Base-by-base conservation (phyloP, 1,140 invertebrate genomes). In the Brachionus sp. region DNA sequence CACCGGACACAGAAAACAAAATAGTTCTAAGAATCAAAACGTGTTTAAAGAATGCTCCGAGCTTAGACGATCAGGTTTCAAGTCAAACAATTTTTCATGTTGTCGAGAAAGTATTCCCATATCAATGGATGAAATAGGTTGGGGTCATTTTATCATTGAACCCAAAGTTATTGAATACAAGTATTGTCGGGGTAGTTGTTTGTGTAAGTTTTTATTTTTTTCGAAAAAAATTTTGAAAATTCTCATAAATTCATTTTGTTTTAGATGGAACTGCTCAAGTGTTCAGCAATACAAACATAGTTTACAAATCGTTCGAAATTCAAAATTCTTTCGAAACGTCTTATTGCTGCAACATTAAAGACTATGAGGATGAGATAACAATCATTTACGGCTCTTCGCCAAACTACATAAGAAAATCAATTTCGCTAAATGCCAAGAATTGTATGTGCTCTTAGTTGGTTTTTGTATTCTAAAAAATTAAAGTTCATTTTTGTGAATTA, bases 91-190 rank as follows among this genome's bases (percentile, higher is more conserved):
- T 57, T 62, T 33, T 44, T 42, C 50, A 19, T 80, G 77, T 25
- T 80, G 77, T 39, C 13, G 77, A 80, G 62, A 80, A 35, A 80
- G 33, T 6, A 25, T 80, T 19, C n/a, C 37, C 5, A 23, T 80
- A 37, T 62, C 50, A 16, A 62, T 80, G n/a, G 50, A 57, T 10
- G 33, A 80, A 33, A 80, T 80, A 5, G 77, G 77, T 7, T 80
- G 77, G 77, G 23, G 50, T 16, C 77, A 80, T 37, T 80, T 57
- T 39, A 80, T 80, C 19, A 33, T 80, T 19, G 35, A 37, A 7
- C 77, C 77, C 4, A 66, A 80, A 39, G 46, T 80, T 10, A 66
- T 80, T 80, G 77, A 80, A 62, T 80, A 62, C 33, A 80, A 80
- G 57, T 80, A 80, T 25, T 80, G 77, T 7, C 46, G 77, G 2